Percentiles rank a stretch among this genome's conserved stretches.
These are phyloP conservation scores for Caenorhabditis sulstoni DNA, from an alignment of 2,888 invertebrate genomes.

Conservation along the genomic window DNA sequence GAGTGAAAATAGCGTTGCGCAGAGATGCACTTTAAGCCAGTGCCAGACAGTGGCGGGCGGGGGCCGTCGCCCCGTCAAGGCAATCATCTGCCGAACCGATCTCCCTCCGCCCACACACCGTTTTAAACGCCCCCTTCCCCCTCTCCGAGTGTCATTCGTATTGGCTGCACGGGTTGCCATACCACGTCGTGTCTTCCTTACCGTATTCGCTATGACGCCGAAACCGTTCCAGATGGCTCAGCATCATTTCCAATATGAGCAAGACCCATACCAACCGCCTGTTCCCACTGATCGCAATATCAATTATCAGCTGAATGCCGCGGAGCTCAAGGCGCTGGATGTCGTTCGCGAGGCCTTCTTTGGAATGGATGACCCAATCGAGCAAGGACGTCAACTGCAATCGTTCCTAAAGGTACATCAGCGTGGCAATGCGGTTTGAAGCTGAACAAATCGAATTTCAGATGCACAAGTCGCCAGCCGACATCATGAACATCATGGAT, in stretches of 20 bases:
- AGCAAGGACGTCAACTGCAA: conserved; percentile 66
- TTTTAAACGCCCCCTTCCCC: not conserved
- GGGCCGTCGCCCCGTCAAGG: conserved; percentile 8
- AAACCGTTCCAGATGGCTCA: too few species aligned
- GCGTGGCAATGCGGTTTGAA: too few species aligned
- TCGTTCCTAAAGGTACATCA: conserved; percentile 67
- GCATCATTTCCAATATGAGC: conserved; percentile 22
- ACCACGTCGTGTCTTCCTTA: not conserved
- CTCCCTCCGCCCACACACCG: not conserved
- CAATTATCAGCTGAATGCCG: conserved; percentile 71
- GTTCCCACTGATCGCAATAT: conserved; percentile 44
- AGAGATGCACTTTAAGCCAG: conserved; percentile 45
- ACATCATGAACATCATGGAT: conserved; percentile 79
- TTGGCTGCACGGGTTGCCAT: not conserved
- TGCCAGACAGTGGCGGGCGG: conserved; percentile 26
- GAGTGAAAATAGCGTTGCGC: conserved; percentile 17
- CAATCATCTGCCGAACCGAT: conserved; percentile 33
- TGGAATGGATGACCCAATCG: conserved; percentile 76
- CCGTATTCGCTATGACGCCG: too few species aligned
- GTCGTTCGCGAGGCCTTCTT: conserved; percentile 70
- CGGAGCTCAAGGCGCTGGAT: conserved; percentile 75
- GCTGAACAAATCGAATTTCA: conserved; percentile 21
- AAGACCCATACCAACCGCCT: conserved; percentile 30
- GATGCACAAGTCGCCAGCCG: conserved; percentile 72
- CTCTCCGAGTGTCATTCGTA: not conserved